phyloP scores from a whole-genome alignment of 2,113 vertebrate species.

The Callopanchax toddi region DNA sequence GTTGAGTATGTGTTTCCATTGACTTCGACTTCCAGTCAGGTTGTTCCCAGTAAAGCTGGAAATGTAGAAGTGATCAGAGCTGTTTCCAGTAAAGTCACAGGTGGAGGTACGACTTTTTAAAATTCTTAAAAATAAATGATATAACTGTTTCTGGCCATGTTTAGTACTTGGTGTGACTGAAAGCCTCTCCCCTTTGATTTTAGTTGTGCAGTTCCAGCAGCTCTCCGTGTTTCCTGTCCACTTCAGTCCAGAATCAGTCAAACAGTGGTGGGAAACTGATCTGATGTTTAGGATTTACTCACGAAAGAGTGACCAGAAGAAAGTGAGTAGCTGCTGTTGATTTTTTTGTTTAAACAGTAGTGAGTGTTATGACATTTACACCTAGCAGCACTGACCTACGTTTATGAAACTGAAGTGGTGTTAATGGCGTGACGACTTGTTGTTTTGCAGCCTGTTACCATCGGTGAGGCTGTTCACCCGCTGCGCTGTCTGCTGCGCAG shows the following conservation, averaged over 20 bases:
- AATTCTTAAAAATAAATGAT: too few species aligned
- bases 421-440: neutral
- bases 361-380: too few species aligned
- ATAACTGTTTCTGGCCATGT: neutral
- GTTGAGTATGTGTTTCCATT: slow-evolving; percentile 89
- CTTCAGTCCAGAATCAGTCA: slow-evolving; percentile 76
- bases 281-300: slow-evolving; percentile 88
- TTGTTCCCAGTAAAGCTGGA: slow-evolving; percentile 57
- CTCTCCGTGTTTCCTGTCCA: slow-evolving; percentile 84
- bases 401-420: neutral
- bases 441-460: slow-evolving; percentile 78
- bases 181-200: slow-evolving; percentile 40
- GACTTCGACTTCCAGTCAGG: slow-evolving; percentile 74
- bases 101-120: too few species aligned
- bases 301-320: slow-evolving; percentile 85
- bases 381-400: too few species aligned
- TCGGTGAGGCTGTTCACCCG: slow-evolving; percentile 83
- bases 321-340: slow-evolving; percentile 75
- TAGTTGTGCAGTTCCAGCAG: slow-evolving; percentile 91
- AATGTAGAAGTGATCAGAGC: slow-evolving; percentile 80
- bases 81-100: slow-evolving; percentile 85
- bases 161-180: slow-evolving; percentile 24
- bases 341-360: too few species aligned
- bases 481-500: slow-evolving; percentile 82
- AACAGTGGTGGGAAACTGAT: slow-evolving; percentile 86